Percentiles rank a stretch among this genome's conserved stretches.
These are phyloP conservation scores for Bufo gargarizans DNA, from an alignment of 2,113 vertebrate species.

Conservation along the genomic window DNA sequence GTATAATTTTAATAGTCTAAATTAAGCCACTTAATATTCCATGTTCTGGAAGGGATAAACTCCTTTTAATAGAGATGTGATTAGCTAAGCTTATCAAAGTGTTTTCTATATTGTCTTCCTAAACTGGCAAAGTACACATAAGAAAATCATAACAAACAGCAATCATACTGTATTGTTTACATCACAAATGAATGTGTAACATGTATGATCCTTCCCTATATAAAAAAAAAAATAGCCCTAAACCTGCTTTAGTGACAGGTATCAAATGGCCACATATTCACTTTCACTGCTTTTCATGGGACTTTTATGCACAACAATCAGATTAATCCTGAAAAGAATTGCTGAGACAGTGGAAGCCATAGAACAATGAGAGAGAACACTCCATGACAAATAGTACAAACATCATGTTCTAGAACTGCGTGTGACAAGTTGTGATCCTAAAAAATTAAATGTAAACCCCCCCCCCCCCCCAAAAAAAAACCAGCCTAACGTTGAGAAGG, in stretches of 20 bases:
- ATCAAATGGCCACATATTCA: slow-evolving; percentile 62
- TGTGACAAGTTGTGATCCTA: slow-evolving; percentile 58
- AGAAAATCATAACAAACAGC: no score
- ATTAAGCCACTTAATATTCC: no score
- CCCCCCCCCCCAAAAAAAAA: no score
- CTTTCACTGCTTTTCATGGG: slow-evolving; percentile 58
- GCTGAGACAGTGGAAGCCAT: slow-evolving; percentile 71
- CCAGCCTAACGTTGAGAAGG: slow-evolving; percentile 33
- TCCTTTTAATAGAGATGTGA: no score
- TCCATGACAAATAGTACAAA: slow-evolving; percentile 62
- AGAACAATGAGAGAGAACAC: slow-evolving; percentile 64
- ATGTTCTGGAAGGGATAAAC: no score
- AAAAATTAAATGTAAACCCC: slow-evolving; percentile 69
- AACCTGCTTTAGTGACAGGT: slow-evolving; percentile 46
- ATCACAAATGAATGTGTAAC: not conserved
- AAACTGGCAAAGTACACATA: no score
- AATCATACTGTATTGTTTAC: not conserved
- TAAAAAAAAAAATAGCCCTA: not conserved
- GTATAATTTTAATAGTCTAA: no score
- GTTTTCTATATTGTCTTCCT: no score
- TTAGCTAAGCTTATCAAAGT: no score
- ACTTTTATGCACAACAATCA: slow-evolving; percentile 62
- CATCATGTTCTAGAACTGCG: slow-evolving; percentile 82
- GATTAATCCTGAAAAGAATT: slow-evolving; percentile 74
- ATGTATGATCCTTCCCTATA: not conserved